These are phyloP conservation scores for Slavum lentiscoides DNA, from an alignment of 2,888 invertebrate genomes.

Conservation along the genomic window DNA sequence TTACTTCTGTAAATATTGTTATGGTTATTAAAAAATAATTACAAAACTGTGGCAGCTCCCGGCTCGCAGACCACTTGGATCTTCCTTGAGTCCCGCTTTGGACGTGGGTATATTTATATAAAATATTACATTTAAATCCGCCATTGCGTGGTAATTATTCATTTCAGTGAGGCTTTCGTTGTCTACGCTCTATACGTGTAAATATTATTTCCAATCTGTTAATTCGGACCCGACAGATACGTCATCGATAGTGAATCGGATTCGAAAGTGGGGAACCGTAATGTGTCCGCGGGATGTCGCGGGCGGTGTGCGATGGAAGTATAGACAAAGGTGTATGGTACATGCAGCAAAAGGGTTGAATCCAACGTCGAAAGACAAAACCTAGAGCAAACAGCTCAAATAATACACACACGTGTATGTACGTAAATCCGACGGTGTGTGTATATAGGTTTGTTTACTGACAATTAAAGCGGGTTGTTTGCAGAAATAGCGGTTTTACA, in stretches of 20 bases:
- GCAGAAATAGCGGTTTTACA: conserved; percentile 11
- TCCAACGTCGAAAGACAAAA: not conserved
- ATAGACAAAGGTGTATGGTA: not conserved
- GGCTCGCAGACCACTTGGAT: too few relatives aligned
- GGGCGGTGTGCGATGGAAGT: too few relatives aligned
- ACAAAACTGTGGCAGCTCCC: too few relatives aligned
- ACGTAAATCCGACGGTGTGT: not conserved
- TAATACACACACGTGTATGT: not conserved
- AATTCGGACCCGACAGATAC: not conserved
- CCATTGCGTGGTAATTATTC: not conserved
- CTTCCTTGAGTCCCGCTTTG: too few relatives aligned
- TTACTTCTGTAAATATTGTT: too few relatives aligned
- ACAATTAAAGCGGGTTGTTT: conserved; percentile 44
- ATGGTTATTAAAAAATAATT: too few relatives aligned
- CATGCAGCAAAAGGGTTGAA: not conserved
- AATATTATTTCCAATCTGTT: not conserved
- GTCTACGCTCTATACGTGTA: not conserved
- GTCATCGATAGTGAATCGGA: not conserved
- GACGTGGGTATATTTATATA: too few relatives aligned
- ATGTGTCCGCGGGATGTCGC: too few relatives aligned
- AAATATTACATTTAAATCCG: not conserved
- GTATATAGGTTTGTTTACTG: conserved; percentile 20
- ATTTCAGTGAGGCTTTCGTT: not conserved
- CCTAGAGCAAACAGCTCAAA: conserved; percentile 2
- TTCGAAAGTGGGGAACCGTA: not conserved